Percentiles rank a stretch among this genome's conserved stretches.
These are phyloP conservation scores for Brachynemurus nebulosus DNA, from an alignment of 2,888 invertebrate species.

Conservation along the genomic window DNA sequence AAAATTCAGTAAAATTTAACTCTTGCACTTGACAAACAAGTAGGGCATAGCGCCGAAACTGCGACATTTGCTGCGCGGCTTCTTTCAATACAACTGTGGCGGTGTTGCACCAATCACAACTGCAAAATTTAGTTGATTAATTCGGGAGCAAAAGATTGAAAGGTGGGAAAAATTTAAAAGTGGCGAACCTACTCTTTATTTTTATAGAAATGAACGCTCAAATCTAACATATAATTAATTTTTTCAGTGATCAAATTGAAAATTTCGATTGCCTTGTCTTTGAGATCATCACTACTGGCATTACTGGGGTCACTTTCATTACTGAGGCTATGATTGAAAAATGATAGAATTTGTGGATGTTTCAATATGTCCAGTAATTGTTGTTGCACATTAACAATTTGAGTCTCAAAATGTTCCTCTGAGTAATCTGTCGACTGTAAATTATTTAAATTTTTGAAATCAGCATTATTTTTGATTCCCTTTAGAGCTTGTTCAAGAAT, in stretches of 20 bases:
- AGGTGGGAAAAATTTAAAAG: not conserved
- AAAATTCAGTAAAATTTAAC: conserved; percentile 31
- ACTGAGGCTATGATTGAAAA: not conserved
- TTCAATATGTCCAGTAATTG: not conserved
- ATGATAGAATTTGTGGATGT: not conserved
- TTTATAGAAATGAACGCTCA: not conserved
- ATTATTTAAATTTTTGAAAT: not conserved
- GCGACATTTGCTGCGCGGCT: conserved; percentile 38
- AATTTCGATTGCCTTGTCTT: not conserved
- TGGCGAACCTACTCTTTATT: conserved; percentile 1
- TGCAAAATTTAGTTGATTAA: too few relatives aligned
- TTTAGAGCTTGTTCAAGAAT: not conserved
- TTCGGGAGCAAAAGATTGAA: conserved; percentile 26
- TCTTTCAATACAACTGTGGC: conserved; percentile 39
- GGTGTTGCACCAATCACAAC: conserved; percentile 36
- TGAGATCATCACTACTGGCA: too few relatives aligned
- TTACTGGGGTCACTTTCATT: not conserved
- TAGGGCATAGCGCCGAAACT: conserved; percentile 37
- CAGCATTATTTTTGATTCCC: not conserved
- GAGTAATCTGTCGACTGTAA: too few relatives aligned
- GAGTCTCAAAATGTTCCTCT: not conserved
- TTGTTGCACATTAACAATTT: not conserved
- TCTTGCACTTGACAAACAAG: conserved; percentile 35
- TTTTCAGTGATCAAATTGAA: conserved; percentile 1
- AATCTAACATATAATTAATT: not conserved